Conservation (phyloP, 2,888 invertebrate species). For the Ennomos quercinarius region DNA sequence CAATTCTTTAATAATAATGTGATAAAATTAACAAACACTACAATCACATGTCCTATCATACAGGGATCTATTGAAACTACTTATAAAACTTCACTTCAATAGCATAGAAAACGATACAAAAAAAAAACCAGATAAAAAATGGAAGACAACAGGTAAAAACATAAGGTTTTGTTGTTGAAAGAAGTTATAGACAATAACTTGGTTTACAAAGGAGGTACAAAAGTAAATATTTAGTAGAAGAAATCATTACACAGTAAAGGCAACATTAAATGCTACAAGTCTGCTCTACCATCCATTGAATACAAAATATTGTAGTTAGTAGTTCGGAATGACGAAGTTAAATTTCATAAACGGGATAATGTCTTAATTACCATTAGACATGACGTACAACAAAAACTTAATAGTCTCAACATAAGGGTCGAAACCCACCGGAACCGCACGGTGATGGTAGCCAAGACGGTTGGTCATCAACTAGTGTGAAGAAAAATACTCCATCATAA, state of each 20-base stretch:
- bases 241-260: slow-evolving; percentile 48
- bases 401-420: slow-evolving; percentile 60
- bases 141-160: slow-evolving; percentile 59
- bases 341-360: slow-evolving; percentile 51
- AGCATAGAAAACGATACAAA: slow-evolving; percentile 38
- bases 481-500: not conserved
- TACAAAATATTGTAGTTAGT: slow-evolving; percentile 51
- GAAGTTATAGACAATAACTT: slow-evolving; percentile 36
- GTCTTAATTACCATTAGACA: slow-evolving; percentile 58
- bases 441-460: slow-evolving; percentile 4
- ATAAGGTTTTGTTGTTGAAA: slow-evolving; percentile 39
- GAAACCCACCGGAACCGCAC: slow-evolving; percentile 4
- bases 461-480: not conserved
- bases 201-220: slow-evolving; percentile 31
- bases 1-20: slow-evolving; percentile 62
- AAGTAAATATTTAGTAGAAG: slow-evolving; percentile 45
- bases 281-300: slow-evolving; percentile 44
- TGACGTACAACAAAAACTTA: slow-evolving; percentile 60
- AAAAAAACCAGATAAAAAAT: slow-evolving; percentile 46
- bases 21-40: slow-evolving; percentile 48
- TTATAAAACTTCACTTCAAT: slow-evolving; percentile 48
- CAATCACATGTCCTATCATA: slow-evolving; percentile 51
- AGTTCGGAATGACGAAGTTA: slow-evolving; percentile 64
- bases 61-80: slow-evolving; percentile 51
- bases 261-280: slow-evolving; percentile 52